phyloP scores from a whole-genome alignment of 1,140 invertebrate species.

The Andrena cerasifolii region DNA sequence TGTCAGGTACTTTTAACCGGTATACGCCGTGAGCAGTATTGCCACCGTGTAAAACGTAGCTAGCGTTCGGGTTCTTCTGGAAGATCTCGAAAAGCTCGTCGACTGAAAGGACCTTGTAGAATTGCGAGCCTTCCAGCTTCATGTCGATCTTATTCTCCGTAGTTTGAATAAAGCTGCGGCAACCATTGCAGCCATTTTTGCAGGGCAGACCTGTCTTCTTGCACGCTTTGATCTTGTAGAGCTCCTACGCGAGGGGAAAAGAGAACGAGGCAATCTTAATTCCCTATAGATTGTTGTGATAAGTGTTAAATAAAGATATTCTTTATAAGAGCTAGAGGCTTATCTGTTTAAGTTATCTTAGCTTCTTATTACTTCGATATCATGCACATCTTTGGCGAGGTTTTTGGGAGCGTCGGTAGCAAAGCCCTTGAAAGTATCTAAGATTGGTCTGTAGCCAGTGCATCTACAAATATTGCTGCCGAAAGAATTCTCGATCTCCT shows the following conservation, averaged over 20 bases:
- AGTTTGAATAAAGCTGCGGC: slow-evolving; percentile 28
- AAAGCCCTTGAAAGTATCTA: slow-evolving; percentile 91
- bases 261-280: too few relatives aligned
- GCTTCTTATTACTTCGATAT: slow-evolving; percentile 83
- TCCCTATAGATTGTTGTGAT: too few relatives aligned
- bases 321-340: too few relatives aligned
- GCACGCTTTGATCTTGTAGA: slow-evolving; percentile 76
- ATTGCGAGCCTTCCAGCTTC: slow-evolving; percentile 76
- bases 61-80: slow-evolving; percentile 76
- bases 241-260: slow-evolving; percentile 68
- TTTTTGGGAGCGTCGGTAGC: slow-evolving; percentile 84
- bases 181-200: slow-evolving; percentile 62
- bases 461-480: slow-evolving; percentile 93
- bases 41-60: slow-evolving; percentile 86
- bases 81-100: slow-evolving; percentile 84
- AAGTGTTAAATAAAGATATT: too few relatives aligned
- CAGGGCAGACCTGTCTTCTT: slow-evolving; percentile 72
- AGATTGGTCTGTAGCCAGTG: slow-evolving; percentile 93
- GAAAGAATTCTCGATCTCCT: slow-evolving; percentile 89
- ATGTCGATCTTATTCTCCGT: slow-evolving; percentile 58
- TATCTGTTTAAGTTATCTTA: too few relatives aligned
- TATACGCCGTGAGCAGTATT: slow-evolving; percentile 89
- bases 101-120: slow-evolving; percentile 83
- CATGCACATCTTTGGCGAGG: slow-evolving; percentile 81
- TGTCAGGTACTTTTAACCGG: slow-evolving; percentile 81